Conservation (phyloP, 2,888 invertebrate species). For the Petrolisthes cinctipes region DNA sequence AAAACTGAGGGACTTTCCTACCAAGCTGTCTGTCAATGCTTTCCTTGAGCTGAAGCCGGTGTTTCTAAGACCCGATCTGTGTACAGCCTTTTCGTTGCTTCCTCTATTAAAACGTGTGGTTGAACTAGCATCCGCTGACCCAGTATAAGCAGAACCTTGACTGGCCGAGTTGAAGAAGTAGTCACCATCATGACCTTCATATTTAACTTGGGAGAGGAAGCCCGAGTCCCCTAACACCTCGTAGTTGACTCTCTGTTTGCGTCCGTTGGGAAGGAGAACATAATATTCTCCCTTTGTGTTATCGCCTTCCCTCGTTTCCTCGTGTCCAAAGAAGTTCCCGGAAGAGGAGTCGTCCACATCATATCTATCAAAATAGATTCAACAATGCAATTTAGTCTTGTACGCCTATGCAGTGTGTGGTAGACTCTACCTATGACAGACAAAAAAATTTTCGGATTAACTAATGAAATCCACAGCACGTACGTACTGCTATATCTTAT, state of each 20-base stretch:
- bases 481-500: too few relatives aligned
- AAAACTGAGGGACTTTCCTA: neutral
- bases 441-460: too few relatives aligned
- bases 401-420: too few relatives aligned
- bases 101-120: neutral
- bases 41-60: neutral
- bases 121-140: neutral
- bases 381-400: too few relatives aligned
- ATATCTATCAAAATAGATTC: neutral
- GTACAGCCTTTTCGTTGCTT: neutral
- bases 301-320: slow-evolving; percentile 27
- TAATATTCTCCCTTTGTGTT: slow-evolving; percentile 41
- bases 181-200: slow-evolving; percentile 32
- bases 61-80: neutral
- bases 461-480: too few relatives aligned
- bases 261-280: slow-evolving; percentile 45
- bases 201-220: slow-evolving; percentile 21
- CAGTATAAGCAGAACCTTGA: neutral
- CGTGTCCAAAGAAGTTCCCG: slow-evolving; percentile 30
- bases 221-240: slow-evolving; percentile 42
- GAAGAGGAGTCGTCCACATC: slow-evolving; percentile 32
- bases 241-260: slow-evolving; percentile 34
- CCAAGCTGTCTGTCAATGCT: neutral
- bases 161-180: slow-evolving; percentile 40
- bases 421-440: too few relatives aligned